These are phyloP conservation scores for Lacanobia oleracea DNA, from an alignment of 2,888 invertebrate species.

Conservation along the genomic window DNA sequence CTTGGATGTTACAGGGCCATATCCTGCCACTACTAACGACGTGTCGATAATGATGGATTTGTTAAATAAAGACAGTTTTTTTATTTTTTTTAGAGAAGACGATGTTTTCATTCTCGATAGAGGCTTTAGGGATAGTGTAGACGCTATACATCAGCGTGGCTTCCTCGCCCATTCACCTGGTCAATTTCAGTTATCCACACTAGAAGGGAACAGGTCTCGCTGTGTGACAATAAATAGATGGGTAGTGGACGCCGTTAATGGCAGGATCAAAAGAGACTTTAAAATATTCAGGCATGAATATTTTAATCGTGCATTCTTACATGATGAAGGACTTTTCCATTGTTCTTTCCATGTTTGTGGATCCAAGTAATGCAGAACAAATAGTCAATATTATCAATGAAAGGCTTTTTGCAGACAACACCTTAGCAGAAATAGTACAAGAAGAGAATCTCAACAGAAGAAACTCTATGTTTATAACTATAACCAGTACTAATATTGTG, in stretches of 20 bases:
- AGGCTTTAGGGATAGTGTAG: no score
- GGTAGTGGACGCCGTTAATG: conserved; percentile 32
- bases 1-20: no score
- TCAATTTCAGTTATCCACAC: conserved; percentile 2
- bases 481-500: conserved; percentile 9
- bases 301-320: conserved; percentile 29
- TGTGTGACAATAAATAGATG: conserved; percentile 31
- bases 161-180: conserved; percentile 36
- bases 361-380: conserved; percentile 25
- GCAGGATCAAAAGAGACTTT: conserved; percentile 29
- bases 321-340: conserved; percentile 34
- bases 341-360: conserved; percentile 35
- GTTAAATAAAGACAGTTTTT: no score
- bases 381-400: conserved; percentile 22
- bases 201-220: conserved; percentile 25
- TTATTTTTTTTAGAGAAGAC: no score
- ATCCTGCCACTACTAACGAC: no score
- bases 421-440: conserved; percentile 11
- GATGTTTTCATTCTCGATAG: no score
- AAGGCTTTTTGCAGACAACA: conserved; percentile 8
- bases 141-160: conserved; percentile 12
- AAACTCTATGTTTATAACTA: conserved; percentile 10
- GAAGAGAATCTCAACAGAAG: conserved; percentile 21
- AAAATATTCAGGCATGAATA: conserved; percentile 34
- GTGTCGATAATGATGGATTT: no score